phyloP scores from a whole-genome alignment of 2,888 invertebrate species.

The Cosmia pyralina region DNA sequence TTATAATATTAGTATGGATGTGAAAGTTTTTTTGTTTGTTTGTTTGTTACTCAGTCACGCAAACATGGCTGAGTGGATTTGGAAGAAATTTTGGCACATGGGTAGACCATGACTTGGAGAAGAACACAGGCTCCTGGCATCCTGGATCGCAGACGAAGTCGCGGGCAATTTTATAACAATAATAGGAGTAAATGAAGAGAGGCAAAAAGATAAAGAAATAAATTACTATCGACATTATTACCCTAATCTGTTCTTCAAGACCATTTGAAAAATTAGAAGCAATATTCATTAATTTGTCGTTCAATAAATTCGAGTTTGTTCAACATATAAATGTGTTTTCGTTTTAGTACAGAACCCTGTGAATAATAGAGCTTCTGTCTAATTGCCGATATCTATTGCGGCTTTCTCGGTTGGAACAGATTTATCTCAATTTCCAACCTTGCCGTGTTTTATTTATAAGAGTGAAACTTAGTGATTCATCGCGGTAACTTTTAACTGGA shows the following conservation, averaged over 20 bases:
- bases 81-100: too few relatives aligned
- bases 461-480: constrained; percentile 61
- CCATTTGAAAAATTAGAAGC: constrained; percentile 47
- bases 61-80: too few relatives aligned
- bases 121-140: too few relatives aligned
- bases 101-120: too few relatives aligned
- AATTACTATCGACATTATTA: constrained; percentile 44
- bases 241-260: constrained; percentile 41
- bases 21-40: too few relatives aligned
- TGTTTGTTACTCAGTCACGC: too few relatives aligned
- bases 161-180: too few relatives aligned
- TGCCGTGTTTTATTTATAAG: constrained; percentile 55
- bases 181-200: constrained; percentile 5
- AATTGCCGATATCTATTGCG: constrained; percentile 56
- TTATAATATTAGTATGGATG: neutral
- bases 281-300: constrained; percentile 64
- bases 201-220: constrained; percentile 37
- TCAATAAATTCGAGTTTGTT: constrained; percentile 47
- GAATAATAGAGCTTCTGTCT: constrained; percentile 57
- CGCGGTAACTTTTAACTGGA: constrained; percentile 52
- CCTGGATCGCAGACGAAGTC: too few relatives aligned
- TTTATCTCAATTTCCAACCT: constrained; percentile 52
- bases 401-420: constrained; percentile 26
- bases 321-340: constrained; percentile 48
- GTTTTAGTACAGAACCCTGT: constrained; percentile 44